Percentiles rank a stretch among this genome's conserved stretches.
phyloP scores from a whole-genome alignment of 1,140 invertebrate genomes.

The Camponotus pennsylvanicus region DNA sequence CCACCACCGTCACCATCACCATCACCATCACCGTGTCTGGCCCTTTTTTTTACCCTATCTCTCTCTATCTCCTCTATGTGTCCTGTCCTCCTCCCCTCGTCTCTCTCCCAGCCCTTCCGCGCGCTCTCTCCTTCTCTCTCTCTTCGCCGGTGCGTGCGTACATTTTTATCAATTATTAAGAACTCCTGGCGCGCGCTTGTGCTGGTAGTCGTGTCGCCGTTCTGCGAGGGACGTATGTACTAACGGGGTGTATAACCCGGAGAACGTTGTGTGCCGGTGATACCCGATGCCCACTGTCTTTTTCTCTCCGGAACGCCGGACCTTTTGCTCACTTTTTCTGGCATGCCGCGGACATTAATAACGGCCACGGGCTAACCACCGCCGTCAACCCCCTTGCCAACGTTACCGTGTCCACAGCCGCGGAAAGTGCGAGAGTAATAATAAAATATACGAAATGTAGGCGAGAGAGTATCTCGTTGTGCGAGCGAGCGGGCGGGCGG shows the following conservation, averaged over 20 bases:
- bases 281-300: conserved; percentile 71
- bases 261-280: conserved; percentile 67
- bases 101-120: background rate
- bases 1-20: background rate
- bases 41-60: conserved; percentile 30
- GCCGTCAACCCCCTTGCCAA: conserved; percentile 75
- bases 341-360: conserved; percentile 84
- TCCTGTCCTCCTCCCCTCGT: background rate
- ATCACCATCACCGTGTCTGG: conserved; percentile 14
- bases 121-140: conserved; percentile 41
- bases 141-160: conserved; percentile 81
- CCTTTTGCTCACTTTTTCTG: conserved; percentile 59
- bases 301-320: conserved; percentile 48
- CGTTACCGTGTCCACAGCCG: conserved; percentile 77
- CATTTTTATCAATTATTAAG: conserved; percentile 87
- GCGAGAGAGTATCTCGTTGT: conserved; percentile 70
- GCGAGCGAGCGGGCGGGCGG: conserved; percentile 2
- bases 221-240: conserved; percentile 59
- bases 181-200: conserved; percentile 76
- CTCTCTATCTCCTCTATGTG: conserved; percentile 20
- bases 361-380: conserved; percentile 82
- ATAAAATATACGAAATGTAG: conserved; percentile 82
- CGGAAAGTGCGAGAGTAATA: conserved; percentile 82
- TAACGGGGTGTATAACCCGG: conserved; percentile 63
- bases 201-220: conserved; percentile 67